Evolutionary conservation across 2,797 vertebrate species (phyloP).

Genomic region (Capromys pilorides): DNA sequence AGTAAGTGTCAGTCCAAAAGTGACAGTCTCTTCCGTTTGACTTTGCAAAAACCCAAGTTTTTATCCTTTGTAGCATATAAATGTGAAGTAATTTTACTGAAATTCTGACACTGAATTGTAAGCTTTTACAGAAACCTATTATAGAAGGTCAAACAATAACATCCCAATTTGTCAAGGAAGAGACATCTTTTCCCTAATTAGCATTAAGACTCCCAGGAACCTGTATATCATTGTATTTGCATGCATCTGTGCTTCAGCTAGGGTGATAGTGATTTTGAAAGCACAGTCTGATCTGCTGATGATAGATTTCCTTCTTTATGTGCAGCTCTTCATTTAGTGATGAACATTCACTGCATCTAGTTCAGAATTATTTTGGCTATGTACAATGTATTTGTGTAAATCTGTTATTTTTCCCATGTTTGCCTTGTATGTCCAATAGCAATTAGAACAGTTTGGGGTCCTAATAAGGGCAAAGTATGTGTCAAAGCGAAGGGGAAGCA

Average conservation of each 20-base stretch:
- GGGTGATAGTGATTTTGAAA: constrained; percentile 43
- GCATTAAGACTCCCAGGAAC: background rate
- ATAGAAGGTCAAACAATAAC: constrained; percentile 53
- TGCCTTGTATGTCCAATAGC: background rate
- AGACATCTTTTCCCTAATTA: constrained; percentile 64
- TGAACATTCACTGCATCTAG: background rate
- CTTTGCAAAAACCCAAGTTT: constrained; percentile 53
- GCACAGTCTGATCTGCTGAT: constrained; percentile 12
- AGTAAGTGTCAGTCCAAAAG: constrained; percentile 29
- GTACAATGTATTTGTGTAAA: constrained; percentile 11
- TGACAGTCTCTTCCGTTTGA: constrained; percentile 35
- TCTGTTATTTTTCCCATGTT: background rate
- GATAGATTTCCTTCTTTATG: constrained; percentile 49
- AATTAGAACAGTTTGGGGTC: constrained; percentile 20
- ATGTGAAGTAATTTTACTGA: constrained; percentile 65
- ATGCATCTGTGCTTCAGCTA: background rate
- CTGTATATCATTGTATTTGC: constrained; percentile 36
- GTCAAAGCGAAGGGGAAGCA: background rate
- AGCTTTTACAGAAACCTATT: constrained; percentile 63
- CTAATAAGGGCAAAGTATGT: background rate
- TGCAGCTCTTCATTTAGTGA: constrained; percentile 49
- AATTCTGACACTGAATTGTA: constrained; percentile 71
- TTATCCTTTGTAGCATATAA: constrained; percentile 36
- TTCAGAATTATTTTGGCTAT: constrained; percentile 47
- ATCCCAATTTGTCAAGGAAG: constrained; percentile 53